A percentile compares a stretch with the other conserved stretches of the same genome.
These are phyloP conservation scores for Axis porcinus DNA, from an alignment of 2,113 vertebrate species.

Conservation along the genomic window DNA sequence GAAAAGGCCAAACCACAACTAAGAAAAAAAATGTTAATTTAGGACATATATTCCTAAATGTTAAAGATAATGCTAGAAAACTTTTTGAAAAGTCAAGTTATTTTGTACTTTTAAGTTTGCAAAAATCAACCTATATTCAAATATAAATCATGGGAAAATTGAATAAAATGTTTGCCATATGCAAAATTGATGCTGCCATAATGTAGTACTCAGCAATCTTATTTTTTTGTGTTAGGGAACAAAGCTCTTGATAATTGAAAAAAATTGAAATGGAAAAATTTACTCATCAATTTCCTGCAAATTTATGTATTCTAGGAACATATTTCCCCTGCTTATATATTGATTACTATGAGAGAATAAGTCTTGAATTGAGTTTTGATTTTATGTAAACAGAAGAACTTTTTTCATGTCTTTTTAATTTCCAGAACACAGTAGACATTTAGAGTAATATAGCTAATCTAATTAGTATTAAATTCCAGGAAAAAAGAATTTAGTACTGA, in stretches of 20 bases:
- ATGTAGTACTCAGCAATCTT: not conserved
- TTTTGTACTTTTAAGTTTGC: not conserved
- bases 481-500: not conserved
- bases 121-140: not conserved
- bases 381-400: not conserved
- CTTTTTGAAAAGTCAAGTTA: not conserved
- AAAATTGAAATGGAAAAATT: not conserved
- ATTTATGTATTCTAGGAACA: not conserved
- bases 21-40: not conserved
- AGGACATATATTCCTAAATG: not conserved
- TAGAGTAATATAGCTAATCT: not conserved
- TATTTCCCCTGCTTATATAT: not conserved
- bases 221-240: not conserved
- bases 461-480: not conserved
- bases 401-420: not conserved
- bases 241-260: not conserved
- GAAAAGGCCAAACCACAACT: not conserved
- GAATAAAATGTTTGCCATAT: not conserved
- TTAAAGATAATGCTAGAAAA: not conserved
- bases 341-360: not conserved
- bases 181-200: not conserved
- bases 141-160: not conserved
- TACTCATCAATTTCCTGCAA: not conserved
- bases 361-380: conserved; percentile 7
- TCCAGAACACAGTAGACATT: not conserved